phyloP scores from a whole-genome alignment of 2,888 invertebrate species.

The Melikaiella ostensackeni region DNA sequence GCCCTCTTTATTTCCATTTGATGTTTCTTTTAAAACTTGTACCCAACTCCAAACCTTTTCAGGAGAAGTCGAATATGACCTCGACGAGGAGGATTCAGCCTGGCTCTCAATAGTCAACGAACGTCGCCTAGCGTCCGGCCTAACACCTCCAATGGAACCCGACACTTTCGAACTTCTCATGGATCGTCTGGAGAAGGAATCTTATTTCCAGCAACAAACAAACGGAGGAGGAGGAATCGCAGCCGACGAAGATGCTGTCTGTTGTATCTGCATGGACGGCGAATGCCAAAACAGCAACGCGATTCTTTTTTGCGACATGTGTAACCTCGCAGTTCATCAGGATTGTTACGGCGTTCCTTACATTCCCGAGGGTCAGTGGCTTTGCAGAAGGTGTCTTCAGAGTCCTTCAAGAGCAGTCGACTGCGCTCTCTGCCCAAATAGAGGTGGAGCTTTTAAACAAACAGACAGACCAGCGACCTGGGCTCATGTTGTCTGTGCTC shows the following conservation, averaged over 20 bases:
- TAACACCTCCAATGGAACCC: slow-evolving; percentile 86
- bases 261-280: slow-evolving; percentile 99
- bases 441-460: slow-evolving; percentile 99
- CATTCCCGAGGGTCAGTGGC: slow-evolving; percentile 98
- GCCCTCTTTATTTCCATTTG: background rate
- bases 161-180: slow-evolving; percentile 96
- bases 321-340: slow-evolving; percentile 99
- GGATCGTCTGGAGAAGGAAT: slow-evolving; percentile 98
- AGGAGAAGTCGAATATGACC: slow-evolving; percentile 92
- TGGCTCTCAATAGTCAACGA: slow-evolving; percentile 96
- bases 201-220: slow-evolving; percentile 92
- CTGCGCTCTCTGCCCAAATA: slow-evolving; percentile 98
- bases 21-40: slow-evolving; percentile 20
- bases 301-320: slow-evolving; percentile 99
- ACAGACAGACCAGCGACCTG: slow-evolving; percentile 93
- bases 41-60: slow-evolving; percentile 24
- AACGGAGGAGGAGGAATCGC: slow-evolving; percentile 84
- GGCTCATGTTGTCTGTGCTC: slow-evolving; percentile 99
- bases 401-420: slow-evolving; percentile 97
- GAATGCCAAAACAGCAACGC: slow-evolving; percentile 99
- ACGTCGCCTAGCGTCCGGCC: slow-evolving; percentile 84
- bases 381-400: slow-evolving; percentile 96
- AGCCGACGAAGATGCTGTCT: slow-evolving; percentile 98
- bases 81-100: slow-evolving; percentile 98
- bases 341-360: slow-evolving; percentile 99